Percentiles rank a stretch among this genome's conserved stretches.
Evolutionary conservation across 1,140 invertebrate genomes (phyloP).

Genomic region (Lutraria rhynchaena): DNA sequence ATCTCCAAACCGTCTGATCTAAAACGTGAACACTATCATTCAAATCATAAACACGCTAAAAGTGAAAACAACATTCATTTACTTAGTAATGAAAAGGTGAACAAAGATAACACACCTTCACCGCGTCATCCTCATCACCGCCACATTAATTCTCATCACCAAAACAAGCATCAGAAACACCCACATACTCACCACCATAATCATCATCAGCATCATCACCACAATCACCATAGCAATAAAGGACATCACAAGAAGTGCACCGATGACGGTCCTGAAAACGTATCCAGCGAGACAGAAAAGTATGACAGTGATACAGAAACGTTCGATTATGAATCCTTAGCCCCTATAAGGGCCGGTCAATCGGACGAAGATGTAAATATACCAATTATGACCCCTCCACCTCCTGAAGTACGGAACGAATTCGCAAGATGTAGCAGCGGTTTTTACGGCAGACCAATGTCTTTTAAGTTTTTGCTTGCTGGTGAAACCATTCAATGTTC

Average conservation of each 20-base stretch:
- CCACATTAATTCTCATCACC: neutral
- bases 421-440: neutral
- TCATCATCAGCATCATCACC: neutral
- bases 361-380: constrained; percentile 9
- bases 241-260: neutral
- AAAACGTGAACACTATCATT: neutral
- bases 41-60: neutral
- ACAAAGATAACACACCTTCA: neutral
- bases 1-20: neutral
- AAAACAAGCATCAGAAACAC: neutral
- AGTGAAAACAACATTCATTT: neutral
- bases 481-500: constrained; percentile 27
- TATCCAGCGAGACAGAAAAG: too few species aligned
- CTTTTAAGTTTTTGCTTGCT: constrained; percentile 35
- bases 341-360: constrained; percentile 33
- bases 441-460: constrained; percentile 25
- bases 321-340: neutral
- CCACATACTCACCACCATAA: constrained; percentile 5
- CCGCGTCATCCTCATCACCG: neutral
- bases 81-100: neutral
- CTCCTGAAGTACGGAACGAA: neutral
- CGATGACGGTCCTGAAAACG: too few species aligned
- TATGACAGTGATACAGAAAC: neutral
- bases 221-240: constrained; percentile 9
- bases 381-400: constrained; percentile 34